Base-by-base conservation (phyloP, 2,888 invertebrate species). In the Diloba caeruleocephala region DNA sequence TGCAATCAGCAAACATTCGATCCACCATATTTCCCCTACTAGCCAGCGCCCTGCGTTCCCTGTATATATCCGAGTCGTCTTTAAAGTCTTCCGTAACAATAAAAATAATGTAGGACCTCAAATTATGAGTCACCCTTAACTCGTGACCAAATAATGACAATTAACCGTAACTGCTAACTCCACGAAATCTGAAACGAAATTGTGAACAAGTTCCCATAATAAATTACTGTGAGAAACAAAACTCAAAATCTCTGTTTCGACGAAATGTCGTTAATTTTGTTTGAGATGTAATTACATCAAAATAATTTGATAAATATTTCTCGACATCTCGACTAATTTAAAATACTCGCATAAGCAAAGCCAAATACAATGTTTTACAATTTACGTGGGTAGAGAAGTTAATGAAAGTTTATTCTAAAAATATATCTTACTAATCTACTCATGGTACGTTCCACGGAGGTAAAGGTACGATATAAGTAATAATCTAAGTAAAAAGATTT, bases 221-320 rank as follows among this genome's bases (percentile, higher is more conserved):
- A 46, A 49, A 45, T 44, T 33, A n/a, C 25, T 43, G 9, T 4
- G 0, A 12, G 7, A 21, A 36, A 65, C 28, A 29, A 38, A 52
- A 60, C 33, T 14, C 37, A 6, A 46, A 46, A 32, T 34, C 9
- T 26, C 14, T 38, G 34, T 32, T 38, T 48, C 32, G 6, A 3
- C 19, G 21, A 48, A 58, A 49, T 29, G 5, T 50, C 46, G 15
- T 21, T 12, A 32, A 58, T 21, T 51, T 59, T 44, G 33, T 48
- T 45, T 19, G 17, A 48, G 36, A 29, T 25, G 38, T 55, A 62
- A 58, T 62, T 62, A 43, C 48, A 57, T 63, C 33, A 59, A 43
- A 50, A 50, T 38, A 51, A 41, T 21, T 56, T 60, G 36, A 41
- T 64, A 56, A 60, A 74, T 57, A 70, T 74, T 70, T 45, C 45